Percentiles rank a stretch among this genome's conserved stretches.
These are phyloP conservation scores for Phenacoccus solenopsis DNA, from an alignment of 1,140 invertebrate genomes.

Conservation along the genomic window DNA sequence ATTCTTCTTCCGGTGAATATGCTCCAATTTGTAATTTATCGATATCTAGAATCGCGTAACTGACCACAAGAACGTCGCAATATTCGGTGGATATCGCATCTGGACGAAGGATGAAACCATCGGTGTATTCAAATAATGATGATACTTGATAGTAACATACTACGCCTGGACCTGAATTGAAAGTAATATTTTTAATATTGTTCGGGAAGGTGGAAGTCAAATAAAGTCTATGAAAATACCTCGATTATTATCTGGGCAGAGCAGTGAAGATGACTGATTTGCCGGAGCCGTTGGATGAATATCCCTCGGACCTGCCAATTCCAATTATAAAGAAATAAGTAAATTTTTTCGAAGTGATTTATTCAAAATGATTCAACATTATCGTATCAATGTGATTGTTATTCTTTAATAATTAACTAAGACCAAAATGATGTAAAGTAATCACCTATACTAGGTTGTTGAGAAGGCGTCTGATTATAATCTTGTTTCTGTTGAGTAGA, in stretches of 20 bases:
- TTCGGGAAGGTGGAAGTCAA: not conserved
- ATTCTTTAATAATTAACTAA: too few species aligned
- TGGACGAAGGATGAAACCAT: not conserved
- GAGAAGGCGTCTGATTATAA: too few species aligned
- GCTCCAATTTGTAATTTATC: not conserved
- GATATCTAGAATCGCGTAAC: not conserved
- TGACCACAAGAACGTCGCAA: not conserved
- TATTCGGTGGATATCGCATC: not conserved
- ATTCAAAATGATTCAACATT: too few species aligned
- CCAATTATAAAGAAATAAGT: too few species aligned
- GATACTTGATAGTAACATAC: constrained; percentile 2
- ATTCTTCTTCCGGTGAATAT: not conserved
- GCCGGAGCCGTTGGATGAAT: not conserved
- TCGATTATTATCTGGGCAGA: not conserved
- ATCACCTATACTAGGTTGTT: too few species aligned
- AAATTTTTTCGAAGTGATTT: too few species aligned
- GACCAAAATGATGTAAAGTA: not conserved
- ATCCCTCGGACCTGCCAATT: too few species aligned
- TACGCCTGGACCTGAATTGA: not conserved
- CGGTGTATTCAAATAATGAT: not conserved
- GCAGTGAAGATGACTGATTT: not conserved
- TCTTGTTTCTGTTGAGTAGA: not conserved
- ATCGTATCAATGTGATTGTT: too few species aligned
- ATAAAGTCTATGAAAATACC: not conserved
- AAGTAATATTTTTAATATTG: not conserved